Conservation (phyloP, 2,797 vertebrate species). For the Enteromius treurensis region DNA sequence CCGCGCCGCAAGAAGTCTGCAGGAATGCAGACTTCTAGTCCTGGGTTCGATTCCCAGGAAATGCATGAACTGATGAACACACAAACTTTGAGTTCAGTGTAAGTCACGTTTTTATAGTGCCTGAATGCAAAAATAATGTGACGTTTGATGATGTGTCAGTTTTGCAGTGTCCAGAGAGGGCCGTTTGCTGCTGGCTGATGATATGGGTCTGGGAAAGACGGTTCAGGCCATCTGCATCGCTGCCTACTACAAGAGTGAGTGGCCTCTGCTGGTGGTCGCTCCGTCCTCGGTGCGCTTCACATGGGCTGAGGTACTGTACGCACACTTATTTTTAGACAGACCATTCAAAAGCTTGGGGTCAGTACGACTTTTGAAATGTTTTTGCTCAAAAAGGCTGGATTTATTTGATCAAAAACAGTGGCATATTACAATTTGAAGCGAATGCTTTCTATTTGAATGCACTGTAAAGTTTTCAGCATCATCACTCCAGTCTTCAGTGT, state of each 20-base stretch:
- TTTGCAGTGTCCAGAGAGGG: conserved; percentile 89
- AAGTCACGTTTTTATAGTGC: neutral
- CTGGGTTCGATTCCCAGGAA: neutral
- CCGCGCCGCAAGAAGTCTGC: too few species aligned
- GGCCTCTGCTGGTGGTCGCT: conserved; percentile 92
- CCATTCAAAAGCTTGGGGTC: neutral
- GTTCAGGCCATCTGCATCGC: conserved; percentile 98
- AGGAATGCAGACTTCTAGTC: too few species aligned
- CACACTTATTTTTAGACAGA: neutral
- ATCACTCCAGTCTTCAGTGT: neutral
- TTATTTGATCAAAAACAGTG: neutral
- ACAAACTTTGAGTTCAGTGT: neutral
- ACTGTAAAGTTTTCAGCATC: neutral
- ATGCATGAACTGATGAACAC: neutral
- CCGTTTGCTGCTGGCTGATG: conserved; percentile 94
- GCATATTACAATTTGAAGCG: neutral
- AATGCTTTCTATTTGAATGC: neutral
- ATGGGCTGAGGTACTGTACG: conserved; percentile 89
- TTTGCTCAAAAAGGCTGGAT: neutral
- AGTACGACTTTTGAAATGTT: neutral
- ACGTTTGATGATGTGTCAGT: conserved; percentile 71
- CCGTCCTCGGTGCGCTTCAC: conserved; percentile 96
- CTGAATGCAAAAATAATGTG: neutral
- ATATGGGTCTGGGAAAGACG: conserved; percentile 98
- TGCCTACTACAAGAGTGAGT: conserved; percentile 90